Conservation (phyloP, 2,888 invertebrate genomes). For the Ypsolopha scabrella region DNA sequence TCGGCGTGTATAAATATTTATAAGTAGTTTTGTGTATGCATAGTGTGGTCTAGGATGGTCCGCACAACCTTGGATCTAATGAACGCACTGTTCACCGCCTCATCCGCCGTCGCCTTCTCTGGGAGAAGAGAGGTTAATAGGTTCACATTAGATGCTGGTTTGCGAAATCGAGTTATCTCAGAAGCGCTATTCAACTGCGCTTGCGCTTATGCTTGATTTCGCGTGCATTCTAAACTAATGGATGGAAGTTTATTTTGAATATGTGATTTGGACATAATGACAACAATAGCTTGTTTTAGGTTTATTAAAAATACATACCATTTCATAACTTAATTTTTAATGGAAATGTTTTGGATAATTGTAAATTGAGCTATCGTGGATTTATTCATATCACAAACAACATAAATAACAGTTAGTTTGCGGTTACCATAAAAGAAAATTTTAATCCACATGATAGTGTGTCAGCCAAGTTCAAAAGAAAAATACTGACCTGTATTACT, state of each 20-base stretch:
- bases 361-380: too few relatives aligned
- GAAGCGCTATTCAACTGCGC: slow-evolving; percentile 33
- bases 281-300: too few relatives aligned
- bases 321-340: too few relatives aligned
- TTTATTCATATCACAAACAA: too few relatives aligned
- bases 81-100: slow-evolving; percentile 56
- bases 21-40: slow-evolving; percentile 19
- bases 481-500: too few relatives aligned
- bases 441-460: too few relatives aligned
- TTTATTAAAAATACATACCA: too few relatives aligned
- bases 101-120: slow-evolving; percentile 66
- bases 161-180: slow-evolving; percentile 58
- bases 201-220: slow-evolving; percentile 51
- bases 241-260: neutral
- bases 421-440: too few relatives aligned
- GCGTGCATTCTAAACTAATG: slow-evolving; percentile 28
- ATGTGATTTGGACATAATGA: neutral
- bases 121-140: slow-evolving; percentile 69
- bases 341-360: too few relatives aligned
- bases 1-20: neutral
- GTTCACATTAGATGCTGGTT: slow-evolving; percentile 69
- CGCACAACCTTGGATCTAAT: slow-evolving; percentile 64
- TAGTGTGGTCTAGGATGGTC: slow-evolving; percentile 31
- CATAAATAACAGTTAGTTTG: too few relatives aligned
- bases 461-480: too few relatives aligned